Evolutionary conservation across 2,888 invertebrate genomes (phyloP), one percentile per base, ranked within the genome.

Genomic region (Myathropa florea): DNA sequence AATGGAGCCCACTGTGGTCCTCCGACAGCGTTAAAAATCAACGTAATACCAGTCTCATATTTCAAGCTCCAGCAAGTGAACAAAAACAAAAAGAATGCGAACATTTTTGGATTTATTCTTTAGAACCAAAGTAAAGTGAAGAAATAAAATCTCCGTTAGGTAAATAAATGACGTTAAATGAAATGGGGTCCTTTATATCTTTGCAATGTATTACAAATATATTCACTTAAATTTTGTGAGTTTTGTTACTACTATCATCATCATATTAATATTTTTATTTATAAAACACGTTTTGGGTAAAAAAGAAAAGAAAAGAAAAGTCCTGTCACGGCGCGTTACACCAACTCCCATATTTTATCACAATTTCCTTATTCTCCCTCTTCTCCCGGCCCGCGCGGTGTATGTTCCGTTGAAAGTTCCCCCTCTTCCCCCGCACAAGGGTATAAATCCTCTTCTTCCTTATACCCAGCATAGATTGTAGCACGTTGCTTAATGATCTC

Each of bases 401-500:
- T 64, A 46, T 18, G 30, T 64, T 88, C 87, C n/a, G 36, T 30
- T 9, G 39, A 39, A 63, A 64, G 30, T 36, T 65, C 46, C 46
- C 84, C 83, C 7, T 59, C 76, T 9, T 23, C 67, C 1, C 6
- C n/a, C 3, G 72, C 10, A 12, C 0, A 1, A 12, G 18, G 18
- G 23, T 14, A 28, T 4, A 9, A 6, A 9, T n/a, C 24, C 4
- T 78, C 79, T 53, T 88, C 89, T 30, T 91, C 92, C 65, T 89
- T 88, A 75, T 91, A 91, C 61, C 89, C 91, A n/a, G 90, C 91
- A 84, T 92, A 92, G 9, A 89, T 88, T 10, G 90, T 95, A 0
- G 95, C 95, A 87, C 96, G 94, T 89, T 95, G 95, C 91, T 96
- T 96, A 90, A 97, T 94, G 90, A 97, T 96, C 92, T 96, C 96